phyloP scores from a whole-genome alignment of 2,113 vertebrate genomes.

The Aythya baeri region DNA sequence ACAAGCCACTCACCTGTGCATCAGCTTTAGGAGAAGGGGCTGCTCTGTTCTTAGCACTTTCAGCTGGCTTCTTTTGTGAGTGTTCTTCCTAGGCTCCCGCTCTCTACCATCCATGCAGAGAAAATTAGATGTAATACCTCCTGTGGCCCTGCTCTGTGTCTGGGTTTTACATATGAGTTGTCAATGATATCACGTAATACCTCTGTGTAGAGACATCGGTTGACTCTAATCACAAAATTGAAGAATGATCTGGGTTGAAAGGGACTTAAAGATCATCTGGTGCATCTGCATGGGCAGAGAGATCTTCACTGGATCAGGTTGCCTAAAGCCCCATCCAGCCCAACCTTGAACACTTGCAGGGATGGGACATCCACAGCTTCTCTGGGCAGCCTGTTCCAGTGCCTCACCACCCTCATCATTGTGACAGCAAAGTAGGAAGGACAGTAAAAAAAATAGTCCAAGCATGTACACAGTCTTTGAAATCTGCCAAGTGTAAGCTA shows the following conservation, averaged over 20 bases:
- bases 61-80: not conserved
- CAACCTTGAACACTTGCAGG: not conserved
- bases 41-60: not conserved
- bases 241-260: not conserved
- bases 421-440: not conserved
- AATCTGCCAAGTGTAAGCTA: constrained; percentile 3
- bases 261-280: not conserved
- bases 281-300: not conserved
- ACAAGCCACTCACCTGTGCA: not conserved
- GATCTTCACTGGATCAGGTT: not conserved
- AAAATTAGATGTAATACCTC: not conserved
- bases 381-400: not conserved
- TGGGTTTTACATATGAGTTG: not conserved
- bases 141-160: not conserved
- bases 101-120: not conserved
- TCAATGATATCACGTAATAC: not conserved
- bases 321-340: not conserved
- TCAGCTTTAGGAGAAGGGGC: not conserved
- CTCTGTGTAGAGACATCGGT: not conserved
- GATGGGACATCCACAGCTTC: not conserved
- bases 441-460: not conserved
- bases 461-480: not conserved
- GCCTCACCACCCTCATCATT: not conserved
- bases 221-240: not conserved
- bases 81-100: not conserved